Evolutionary conservation across 1,140 invertebrate species (phyloP), one percentile per base, ranked within the genome.

Genomic region (Amphibalanus amphitrite): DNA sequence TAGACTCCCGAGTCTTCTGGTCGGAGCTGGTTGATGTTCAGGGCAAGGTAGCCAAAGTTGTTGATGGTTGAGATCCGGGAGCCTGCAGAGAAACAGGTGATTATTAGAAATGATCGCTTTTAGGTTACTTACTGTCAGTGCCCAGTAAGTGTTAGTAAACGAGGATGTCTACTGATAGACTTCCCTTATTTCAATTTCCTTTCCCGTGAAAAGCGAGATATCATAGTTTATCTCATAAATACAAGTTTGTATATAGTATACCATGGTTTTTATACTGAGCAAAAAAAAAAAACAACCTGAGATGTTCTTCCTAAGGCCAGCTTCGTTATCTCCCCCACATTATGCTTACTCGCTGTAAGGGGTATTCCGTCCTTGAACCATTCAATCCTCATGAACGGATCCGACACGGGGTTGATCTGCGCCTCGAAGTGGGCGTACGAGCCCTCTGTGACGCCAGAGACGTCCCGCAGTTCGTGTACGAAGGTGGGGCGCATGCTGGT

Each of bases 311-410:
- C n/a, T n/a, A n/a, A n/a, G n/a, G n/a, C n/a, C n/a, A n/a, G n/a
- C n/a, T n/a, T n/a, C n/a, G n/a, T n/a, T n/a, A n/a, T n/a, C n/a
- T n/a, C n/a, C n/a, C n/a, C n/a, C n/a, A n/a, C n/a, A n/a, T 38
- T 38, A 96, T 95, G 74, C 71, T 80, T 76, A 85, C 93, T 97
- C 80, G 90, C 89, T 83, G 91, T 95, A 75, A 95, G 91, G 65
- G 91, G 86, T 80, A 86, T 87, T 76, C 93, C 95, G 87, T 99
- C 94, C 83, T 96, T 95, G 82, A 91, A 95, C 95, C 95, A 99
- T 82, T 98, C 95, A 76, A 98, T 92, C 82, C 89, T 89, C 95
- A 98, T 97, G 28, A 91, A 93, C 28, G 95, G 93, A 81, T 98
- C 96, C 76, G 92, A 95, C 30, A 97, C 90, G 73, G 95, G 96